phyloP scores from a whole-genome alignment of 2,888 invertebrate species.

The Polyommatus icarus region DNA sequence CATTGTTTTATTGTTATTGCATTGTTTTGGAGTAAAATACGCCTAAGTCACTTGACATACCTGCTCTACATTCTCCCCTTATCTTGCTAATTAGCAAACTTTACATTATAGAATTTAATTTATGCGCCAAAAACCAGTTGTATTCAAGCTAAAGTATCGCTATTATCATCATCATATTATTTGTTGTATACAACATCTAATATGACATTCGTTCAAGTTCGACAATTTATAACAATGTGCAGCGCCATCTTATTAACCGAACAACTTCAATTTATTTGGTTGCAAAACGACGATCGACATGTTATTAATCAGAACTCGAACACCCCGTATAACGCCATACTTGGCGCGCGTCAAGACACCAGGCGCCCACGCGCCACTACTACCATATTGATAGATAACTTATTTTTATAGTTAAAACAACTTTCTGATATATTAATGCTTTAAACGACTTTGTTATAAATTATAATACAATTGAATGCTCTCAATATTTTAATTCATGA shows the following conservation, averaged over 20 bases:
- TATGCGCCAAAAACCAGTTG: background rate
- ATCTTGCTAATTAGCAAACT: slow-evolving; percentile 2
- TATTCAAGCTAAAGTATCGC: background rate
- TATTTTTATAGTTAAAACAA: slow-evolving; percentile 37
- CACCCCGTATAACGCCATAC: slow-evolving; percentile 44
- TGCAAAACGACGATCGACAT: slow-evolving; percentile 30
- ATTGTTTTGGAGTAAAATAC: slow-evolving; percentile 1
- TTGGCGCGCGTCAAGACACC: slow-evolving; percentile 44
- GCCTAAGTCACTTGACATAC: background rate
- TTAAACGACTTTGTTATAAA: background rate
- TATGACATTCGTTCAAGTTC: too few relatives aligned
- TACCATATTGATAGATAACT: slow-evolving; percentile 41
- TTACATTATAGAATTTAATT: background rate
- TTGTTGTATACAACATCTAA: too few relatives aligned
- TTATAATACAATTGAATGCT: too few relatives aligned
- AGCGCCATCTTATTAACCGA: background rate
- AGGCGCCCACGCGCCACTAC: slow-evolving; percentile 43
- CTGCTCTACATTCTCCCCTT: slow-evolving; percentile 9
- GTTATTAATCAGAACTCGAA: slow-evolving; percentile 29
- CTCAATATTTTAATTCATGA: too few relatives aligned
- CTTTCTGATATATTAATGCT: slow-evolving; percentile 34
- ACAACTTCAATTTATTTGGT: background rate
- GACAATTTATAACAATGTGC: background rate
- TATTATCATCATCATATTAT: background rate
- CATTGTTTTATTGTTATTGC: slow-evolving; percentile 10